A percentile compares a stretch with the other conserved stretches of the same genome.
These are phyloP conservation scores for Ctenopoma multispine DNA, from an alignment of 2,797 vertebrate genomes.

Conservation along the genomic window DNA sequence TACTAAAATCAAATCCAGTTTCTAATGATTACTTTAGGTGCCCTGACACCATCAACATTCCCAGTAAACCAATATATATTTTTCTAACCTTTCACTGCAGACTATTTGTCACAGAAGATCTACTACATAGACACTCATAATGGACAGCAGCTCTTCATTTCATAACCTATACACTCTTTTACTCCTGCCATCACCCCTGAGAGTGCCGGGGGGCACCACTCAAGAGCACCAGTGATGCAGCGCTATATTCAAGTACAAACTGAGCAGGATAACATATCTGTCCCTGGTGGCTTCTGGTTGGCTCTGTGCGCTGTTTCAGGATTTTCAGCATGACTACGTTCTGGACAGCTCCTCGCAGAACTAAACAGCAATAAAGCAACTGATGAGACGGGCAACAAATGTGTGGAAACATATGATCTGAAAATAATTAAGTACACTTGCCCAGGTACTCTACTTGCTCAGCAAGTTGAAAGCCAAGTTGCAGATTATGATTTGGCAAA, in stretches of 20 bases:
- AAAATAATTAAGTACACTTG: constrained; percentile 11
- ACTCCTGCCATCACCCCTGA: constrained; percentile 20
- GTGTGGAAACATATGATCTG: neutral
- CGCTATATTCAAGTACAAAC: constrained; percentile 20
- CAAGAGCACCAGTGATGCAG: constrained; percentile 45
- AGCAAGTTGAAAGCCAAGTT: constrained; percentile 3
- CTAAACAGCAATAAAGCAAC: constrained; percentile 40
- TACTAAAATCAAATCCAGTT: too few relatives aligned
- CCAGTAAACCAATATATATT: neutral
- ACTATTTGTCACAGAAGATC: neutral
- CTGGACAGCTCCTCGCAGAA: constrained; percentile 62
- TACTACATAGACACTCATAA: constrained; percentile 7
- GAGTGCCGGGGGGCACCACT: constrained; percentile 47
- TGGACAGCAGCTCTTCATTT: constrained; percentile 43
- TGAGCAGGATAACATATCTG: constrained; percentile 58
- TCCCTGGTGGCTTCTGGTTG: constrained; percentile 54
- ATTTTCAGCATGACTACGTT: constrained; percentile 65
- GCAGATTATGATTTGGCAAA: constrained; percentile 5
- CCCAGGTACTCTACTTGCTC: neutral
- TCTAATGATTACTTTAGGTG: too few relatives aligned
- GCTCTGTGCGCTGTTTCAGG: constrained; percentile 48
- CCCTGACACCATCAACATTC: neutral
- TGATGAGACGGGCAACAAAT: neutral
- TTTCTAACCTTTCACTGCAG: neutral
- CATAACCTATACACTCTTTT: constrained; percentile 26